These are phyloP conservation scores for Epinephelus lanceolatus DNA, from an alignment of 2,113 vertebrate species.

Conservation along the genomic window DNA sequence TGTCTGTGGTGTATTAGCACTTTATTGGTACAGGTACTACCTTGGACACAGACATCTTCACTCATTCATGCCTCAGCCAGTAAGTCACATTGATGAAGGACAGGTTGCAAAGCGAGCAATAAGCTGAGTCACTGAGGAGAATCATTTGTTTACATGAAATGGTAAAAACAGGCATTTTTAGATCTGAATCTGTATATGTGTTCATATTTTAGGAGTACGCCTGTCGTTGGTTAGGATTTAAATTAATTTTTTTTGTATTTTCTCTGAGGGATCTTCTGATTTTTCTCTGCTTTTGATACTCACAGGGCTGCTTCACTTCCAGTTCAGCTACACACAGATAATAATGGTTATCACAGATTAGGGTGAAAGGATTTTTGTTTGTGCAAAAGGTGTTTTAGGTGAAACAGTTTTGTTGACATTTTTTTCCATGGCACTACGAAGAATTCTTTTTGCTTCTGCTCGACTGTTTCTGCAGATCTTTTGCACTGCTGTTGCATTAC, in stretches of 20 bases:
- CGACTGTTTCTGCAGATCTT: slow-evolving; percentile 54
- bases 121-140: slow-evolving; percentile 57
- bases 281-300: slow-evolving; percentile 55
- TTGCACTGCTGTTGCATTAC: slow-evolving; percentile 71
- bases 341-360: slow-evolving; percentile 24
- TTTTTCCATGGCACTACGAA: slow-evolving; percentile 38
- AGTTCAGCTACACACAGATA: slow-evolving; percentile 18
- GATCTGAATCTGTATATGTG: slow-evolving; percentile 79
- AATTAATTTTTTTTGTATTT: slow-evolving; percentile 63
- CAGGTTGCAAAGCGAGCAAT: slow-evolving; percentile 68
- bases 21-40: slow-evolving; percentile 84
- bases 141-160: slow-evolving; percentile 78
- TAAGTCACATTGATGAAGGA: slow-evolving; percentile 60
- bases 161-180: slow-evolving; percentile 74
- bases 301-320: slow-evolving; percentile 51
- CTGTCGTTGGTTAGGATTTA: slow-evolving; percentile 60
- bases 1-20: slow-evolving; percentile 83
- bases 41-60: slow-evolving; percentile 66
- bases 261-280: slow-evolving; percentile 51
- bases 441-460: slow-evolving; percentile 43
- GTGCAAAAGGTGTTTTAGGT: slow-evolving; percentile 40
- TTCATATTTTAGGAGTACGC: slow-evolving; percentile 63
- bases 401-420: slow-evolving; percentile 44
- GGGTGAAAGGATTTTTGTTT: slow-evolving; percentile 49
- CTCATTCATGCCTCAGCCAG: slow-evolving; percentile 62